A percentile compares a stretch with the other conserved stretches of the same genome.
phyloP scores from a whole-genome alignment of 1,140 invertebrate species.

The Drosophila ficusphila region DNA sequence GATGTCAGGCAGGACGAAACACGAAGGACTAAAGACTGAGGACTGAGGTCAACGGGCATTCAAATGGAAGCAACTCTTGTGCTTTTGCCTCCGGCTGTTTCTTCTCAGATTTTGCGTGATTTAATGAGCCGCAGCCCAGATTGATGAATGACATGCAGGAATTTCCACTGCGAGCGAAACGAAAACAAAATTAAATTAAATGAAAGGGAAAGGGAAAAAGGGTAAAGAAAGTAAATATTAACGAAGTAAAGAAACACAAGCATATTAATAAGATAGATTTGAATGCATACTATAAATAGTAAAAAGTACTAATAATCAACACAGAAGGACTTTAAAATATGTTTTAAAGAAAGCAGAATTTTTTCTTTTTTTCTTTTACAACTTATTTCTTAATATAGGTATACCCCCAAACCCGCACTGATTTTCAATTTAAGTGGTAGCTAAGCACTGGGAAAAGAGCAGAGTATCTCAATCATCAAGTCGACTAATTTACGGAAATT shows the following conservation, averaged over 20 bases:
- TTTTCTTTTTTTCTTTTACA: not conserved
- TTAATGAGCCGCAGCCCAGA: constrained; percentile 47
- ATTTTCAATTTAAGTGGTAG: constrained; percentile 1
- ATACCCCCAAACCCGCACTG: not conserved
- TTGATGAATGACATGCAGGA: constrained; percentile 39
- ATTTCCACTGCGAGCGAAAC: constrained; percentile 6
- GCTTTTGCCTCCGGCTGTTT: not conserved
- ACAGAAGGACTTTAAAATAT: not conserved
- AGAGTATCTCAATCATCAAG: constrained; percentile 51
- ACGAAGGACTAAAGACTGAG: not conserved
- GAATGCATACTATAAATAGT: too few species aligned
- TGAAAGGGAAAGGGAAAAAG: not conserved
- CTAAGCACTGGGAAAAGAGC: constrained; percentile 3
- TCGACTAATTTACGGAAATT: constrained; percentile 73
- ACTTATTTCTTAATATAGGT: not conserved
- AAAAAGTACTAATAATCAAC: not conserved
- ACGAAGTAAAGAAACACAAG: not conserved
- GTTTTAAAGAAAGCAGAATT: too few species aligned
- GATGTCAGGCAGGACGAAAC: not conserved
- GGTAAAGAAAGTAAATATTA: not conserved
- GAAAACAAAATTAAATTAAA: constrained; percentile 1
- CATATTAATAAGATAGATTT: not conserved
- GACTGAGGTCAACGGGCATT: constrained; percentile 13
- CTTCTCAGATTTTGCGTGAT: constrained; percentile 19
- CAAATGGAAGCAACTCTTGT: constrained; percentile 16